phyloP scores from a whole-genome alignment of 2,113 vertebrate species.

The Garra rufa region DNA sequence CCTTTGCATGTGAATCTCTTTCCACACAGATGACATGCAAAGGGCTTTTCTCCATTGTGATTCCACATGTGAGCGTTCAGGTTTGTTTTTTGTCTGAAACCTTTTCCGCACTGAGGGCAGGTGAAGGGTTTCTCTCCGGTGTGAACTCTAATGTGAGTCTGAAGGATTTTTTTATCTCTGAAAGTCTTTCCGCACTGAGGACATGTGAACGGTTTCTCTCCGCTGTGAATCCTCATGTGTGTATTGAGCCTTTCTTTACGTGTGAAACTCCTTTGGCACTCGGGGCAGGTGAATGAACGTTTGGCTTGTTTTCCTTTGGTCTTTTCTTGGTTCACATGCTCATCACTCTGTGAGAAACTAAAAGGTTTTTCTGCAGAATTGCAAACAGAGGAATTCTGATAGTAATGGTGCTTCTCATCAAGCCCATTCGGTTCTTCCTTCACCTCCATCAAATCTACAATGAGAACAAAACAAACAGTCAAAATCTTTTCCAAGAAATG shows the following conservation, averaged over 20 bases:
- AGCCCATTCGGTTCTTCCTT: neutral
- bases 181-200: neutral
- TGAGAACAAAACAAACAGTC: neutral
- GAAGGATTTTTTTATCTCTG: neutral
- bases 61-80: neutral
- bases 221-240: neutral
- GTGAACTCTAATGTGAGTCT: neutral
- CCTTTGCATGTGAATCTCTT: neutral
- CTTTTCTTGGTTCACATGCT: neutral
- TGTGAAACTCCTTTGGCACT: neutral
- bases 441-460: neutral
- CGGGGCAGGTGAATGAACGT: neutral
- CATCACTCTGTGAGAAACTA: neutral
- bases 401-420: neutral
- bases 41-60: neutral
- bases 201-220: neutral
- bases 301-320: neutral
- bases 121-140: neutral
- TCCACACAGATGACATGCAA: neutral
- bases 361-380: neutral
- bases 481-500: neutral
- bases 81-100: neutral
- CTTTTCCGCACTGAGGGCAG: neutral
- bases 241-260: neutral
- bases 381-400: neutral